Base-by-base conservation (phyloP, 2,888 invertebrate species). In the Scaptomyza reducta region DNA sequence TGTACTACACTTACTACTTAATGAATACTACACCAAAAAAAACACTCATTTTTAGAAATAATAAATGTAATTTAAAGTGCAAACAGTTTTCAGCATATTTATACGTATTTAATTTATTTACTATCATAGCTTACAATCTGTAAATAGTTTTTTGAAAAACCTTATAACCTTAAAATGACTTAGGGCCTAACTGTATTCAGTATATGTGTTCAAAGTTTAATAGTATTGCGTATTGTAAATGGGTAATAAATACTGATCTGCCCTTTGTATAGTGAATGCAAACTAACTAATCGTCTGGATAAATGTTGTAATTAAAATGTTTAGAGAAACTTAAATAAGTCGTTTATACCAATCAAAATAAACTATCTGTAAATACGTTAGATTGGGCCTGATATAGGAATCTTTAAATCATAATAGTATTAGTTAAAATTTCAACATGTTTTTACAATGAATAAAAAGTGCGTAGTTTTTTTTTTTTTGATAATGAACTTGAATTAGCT, bases 401-500 rank as follows among this genome's bases (percentile, higher is more conserved):
- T n/a, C n/a, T n/a, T n/a, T n/a, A n/a, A n/a, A n/a, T n/a, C n/a
- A 44, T 42, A 4, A 53, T 41, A 31, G 16, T 13, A 29, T 6
- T 7, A 6, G 16, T 5, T 38, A 16, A n/a, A n/a, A n/a, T n/a
- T n/a, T n/a, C n/a, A n/a, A n/a, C n/a, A n/a, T n/a, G n/a, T 38
- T 38, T 14, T 41, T 5, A 41, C 10, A 16, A 9, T 11, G 5
- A 18, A 11, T 18, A 5, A 33, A 33, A 11, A 11, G 18, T 33
- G 31, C 18, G 16, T 31, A n/a, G 16, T 41, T 16, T 29, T 27
- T 6, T 14, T 29, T 4, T 16, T 29, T n/a, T n/a, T 51, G 13
- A 41, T 40, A 29, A 29, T 50, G 22, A 35, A 50, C 49, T 50
- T 50, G 33, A 35, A 18, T 49, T 6, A 49, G 22, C n/a, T n/a